Evolutionary conservation across 2,888 invertebrate species (phyloP).

Genomic region (Gibbula magus): DNA sequence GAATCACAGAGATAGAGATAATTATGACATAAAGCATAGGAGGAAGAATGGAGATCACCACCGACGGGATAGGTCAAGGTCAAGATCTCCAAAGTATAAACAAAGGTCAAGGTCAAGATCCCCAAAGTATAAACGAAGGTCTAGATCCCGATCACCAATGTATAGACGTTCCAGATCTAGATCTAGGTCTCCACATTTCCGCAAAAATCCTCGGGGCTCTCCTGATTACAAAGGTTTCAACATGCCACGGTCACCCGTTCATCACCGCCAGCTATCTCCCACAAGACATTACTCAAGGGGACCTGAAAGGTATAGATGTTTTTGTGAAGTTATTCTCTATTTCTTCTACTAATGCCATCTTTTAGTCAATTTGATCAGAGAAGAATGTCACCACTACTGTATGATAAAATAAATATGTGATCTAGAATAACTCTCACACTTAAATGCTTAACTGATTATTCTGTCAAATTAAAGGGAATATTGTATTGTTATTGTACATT

Average conservation of each 20-base stretch:
- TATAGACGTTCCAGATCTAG: not conserved
- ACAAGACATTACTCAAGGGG: not conserved
- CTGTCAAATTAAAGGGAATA: too few relatives aligned
- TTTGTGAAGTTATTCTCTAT: too few relatives aligned
- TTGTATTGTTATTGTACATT: too few relatives aligned
- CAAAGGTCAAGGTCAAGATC: constrained; percentile 18
- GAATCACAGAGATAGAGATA: not conserved
- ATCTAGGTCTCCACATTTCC: constrained; percentile 18
- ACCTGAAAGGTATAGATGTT: not conserved
- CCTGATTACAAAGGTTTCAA: not conserved
- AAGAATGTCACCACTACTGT: too few relatives aligned
- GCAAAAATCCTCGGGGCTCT: not conserved
- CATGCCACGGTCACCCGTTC: not conserved
- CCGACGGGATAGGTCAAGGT: constrained; percentile 16
- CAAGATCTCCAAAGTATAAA: not conserved
- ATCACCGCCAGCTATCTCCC: too few relatives aligned
- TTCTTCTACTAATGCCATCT: too few relatives aligned
- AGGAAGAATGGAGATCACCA: not conserved
- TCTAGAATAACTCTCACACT: too few relatives aligned
- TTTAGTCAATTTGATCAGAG: too few relatives aligned
- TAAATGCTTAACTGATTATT: too few relatives aligned
- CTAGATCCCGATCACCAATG: constrained; percentile 9
- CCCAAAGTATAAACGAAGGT: not conserved
- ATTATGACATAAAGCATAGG: not conserved
- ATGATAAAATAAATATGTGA: too few relatives aligned